Conservation (phyloP, 2,888 invertebrate species). For the Melipona beecheii region DNA sequence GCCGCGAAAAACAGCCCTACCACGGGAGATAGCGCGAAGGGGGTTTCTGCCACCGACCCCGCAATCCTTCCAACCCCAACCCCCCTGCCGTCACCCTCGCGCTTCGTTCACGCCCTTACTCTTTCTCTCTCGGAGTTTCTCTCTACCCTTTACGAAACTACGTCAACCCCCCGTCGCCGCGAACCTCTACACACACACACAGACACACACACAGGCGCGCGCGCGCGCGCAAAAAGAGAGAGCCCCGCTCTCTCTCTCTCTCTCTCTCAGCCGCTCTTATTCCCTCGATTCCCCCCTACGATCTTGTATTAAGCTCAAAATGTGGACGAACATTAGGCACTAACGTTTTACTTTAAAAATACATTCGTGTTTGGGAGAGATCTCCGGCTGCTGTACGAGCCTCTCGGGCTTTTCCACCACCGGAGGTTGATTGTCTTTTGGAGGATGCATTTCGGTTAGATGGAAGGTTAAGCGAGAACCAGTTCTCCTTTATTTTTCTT, state of each 20-base stretch:
- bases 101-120: constrained; percentile 50
- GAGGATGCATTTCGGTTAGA: constrained; percentile 44
- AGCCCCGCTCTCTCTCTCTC: no score
- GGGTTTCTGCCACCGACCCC: constrained; percentile 67
- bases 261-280: constrained; percentile 63
- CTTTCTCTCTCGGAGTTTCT: constrained; percentile 51
- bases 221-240: not conserved
- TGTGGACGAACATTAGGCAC: constrained; percentile 78
- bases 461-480: constrained; percentile 38
- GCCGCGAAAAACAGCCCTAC: constrained; percentile 83
- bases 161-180: constrained; percentile 41
- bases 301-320: constrained; percentile 78
- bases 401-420: constrained; percentile 47
- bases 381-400: constrained; percentile 45
- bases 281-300: constrained; percentile 59
- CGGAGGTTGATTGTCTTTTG: constrained; percentile 45
- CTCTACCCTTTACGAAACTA: constrained; percentile 41
- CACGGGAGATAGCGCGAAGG: constrained; percentile 81
- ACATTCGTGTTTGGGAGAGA: constrained; percentile 66
- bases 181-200: not conserved
- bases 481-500: not conserved
- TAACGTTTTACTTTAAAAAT: constrained; percentile 72
- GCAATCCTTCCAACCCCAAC: constrained; percentile 43
- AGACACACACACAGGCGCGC: not conserved
- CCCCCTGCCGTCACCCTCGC: not conserved